These are phyloP conservation scores for Cynopterus brachyotis DNA, from an alignment of 2,113 vertebrate species.

Conservation along the genomic window DNA sequence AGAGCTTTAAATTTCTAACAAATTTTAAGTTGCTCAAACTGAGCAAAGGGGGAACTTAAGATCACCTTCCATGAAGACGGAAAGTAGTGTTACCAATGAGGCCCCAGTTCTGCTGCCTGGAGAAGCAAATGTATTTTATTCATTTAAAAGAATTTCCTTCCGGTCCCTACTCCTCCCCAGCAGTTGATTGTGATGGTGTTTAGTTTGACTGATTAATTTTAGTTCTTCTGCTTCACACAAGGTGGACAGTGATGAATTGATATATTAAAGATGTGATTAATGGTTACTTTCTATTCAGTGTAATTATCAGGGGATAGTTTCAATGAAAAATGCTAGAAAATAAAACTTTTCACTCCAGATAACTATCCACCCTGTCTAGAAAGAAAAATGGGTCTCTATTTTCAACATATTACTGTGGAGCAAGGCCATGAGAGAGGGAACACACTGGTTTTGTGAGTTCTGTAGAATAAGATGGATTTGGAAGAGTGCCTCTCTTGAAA, in stretches of 20 bases:
- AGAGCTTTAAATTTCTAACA: conserved; percentile 57
- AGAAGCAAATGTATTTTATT: conserved; percentile 61
- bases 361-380: conserved; percentile 80
- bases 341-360: conserved; percentile 86
- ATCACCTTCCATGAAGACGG: conserved; percentile 55
- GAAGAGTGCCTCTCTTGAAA: conserved; percentile 65
- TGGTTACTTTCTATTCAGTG: conserved; percentile 82
- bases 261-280: conserved; percentile 84
- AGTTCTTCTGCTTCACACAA: conserved; percentile 67
- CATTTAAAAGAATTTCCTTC: conserved; percentile 36
- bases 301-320: conserved; percentile 84
- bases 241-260: conserved; percentile 82
- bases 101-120: conserved; percentile 38
- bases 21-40: conserved; percentile 59
- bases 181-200: conserved; percentile 59
- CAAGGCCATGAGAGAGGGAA: conserved; percentile 68
- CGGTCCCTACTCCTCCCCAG: not conserved
- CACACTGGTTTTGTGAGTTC: conserved; percentile 59
- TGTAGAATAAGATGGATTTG: conserved; percentile 74
- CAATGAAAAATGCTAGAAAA: conserved; percentile 84
- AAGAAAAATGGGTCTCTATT: conserved; percentile 85
- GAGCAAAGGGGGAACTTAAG: conserved; percentile 51
- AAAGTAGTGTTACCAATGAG: conserved; percentile 50
- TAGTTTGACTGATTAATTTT: conserved; percentile 81
- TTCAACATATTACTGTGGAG: conserved; percentile 77